Evolutionary conservation across 2,888 invertebrate species (phyloP), one percentile per base, ranked within the genome.

Genomic region (Melinaea marsaeus): DNA sequence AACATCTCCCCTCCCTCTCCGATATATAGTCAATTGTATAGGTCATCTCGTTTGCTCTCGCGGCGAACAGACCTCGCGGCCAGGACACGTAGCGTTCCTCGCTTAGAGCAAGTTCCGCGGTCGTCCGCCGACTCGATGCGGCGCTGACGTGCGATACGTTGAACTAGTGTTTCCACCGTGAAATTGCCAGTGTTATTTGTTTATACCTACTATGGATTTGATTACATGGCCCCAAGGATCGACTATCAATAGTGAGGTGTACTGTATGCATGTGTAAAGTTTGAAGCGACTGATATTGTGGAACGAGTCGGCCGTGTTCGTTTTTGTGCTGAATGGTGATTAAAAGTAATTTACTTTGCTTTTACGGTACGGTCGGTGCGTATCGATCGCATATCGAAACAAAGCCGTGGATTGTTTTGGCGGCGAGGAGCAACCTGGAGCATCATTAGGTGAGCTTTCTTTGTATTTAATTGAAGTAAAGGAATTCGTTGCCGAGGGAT

Each of bases 251-350:
- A 74, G 81, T 83, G 81, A 70, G 74, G 82, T 85, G 80, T 81
- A 81, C 83, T 85, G 79, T 80, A 83, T 80, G 81, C 79, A 78
- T 79, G 74, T 81, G 85, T 83, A 78, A 76, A 74, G 74, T 77
- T 73, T 69, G 75, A 75, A 74, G 74, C 74, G 72, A 76, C 81
- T 80, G 76, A 79, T 77, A 76, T 82, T 80, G 85, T 83, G 80
- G 81, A 86, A 84, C 85, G 80, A 73, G 79, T 82, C 78, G 82
- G 76, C 84, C 80, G 84, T 84, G 85, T 84, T 81, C 84, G 78
- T 86, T 84, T 84, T 79, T 84, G 86, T 87, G 87, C 81, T 85
- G 85, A 86, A 86, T 88, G 84, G 89, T 90, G 89, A 88, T 87
- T 86, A 88, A 81, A 86, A 84, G 86, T 86, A 89, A 88, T 88